Evolutionary conservation across 2,113 vertebrate species (phyloP), one percentile per base, ranked within the genome.

Genomic region (Xyrauchen texanus): DNA sequence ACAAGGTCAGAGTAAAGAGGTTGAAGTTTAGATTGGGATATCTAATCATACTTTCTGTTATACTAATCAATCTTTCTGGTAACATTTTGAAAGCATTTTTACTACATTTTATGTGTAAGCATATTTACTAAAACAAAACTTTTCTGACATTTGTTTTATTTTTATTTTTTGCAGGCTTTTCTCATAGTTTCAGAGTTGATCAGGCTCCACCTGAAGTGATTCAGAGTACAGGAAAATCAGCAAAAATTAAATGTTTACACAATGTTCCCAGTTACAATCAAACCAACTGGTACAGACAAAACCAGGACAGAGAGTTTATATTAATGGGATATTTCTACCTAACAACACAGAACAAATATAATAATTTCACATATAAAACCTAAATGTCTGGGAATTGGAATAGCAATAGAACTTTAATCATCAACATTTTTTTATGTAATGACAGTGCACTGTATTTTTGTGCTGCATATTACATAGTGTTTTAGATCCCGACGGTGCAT

Each of bases 361-460:
- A 64, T 1, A 21, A 68, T 4, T 77, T 77, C 4, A 6, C 0
- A 0, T 2, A 53, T 0, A 55, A 70, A 70, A 68, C 70, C 9
- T 12, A 69, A 0, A 42, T 84, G 3, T 60, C 13, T 7, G 82
- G 78, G 4, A 7, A 74, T 60, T 78, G 78, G 57, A 55, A 44
- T 2, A 68, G 61, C 12, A 21, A 80, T 11, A 78, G 45, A 42
- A 13, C 8, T 15, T 60, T 80, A 61, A 62, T 34, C 11, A 76
- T 83, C 44, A 67, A 66, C 46, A 8, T 9, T 76, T 73, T 80
- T 5, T 2, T 12, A 0, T 4, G 9, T 49, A 16, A 8, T 5
- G 77, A 80, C 77, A 80, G 57, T 8, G 71, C 46, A 9, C 65
- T 79, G 45, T 83, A 83, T 69, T 83, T 79, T 47, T 80, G 82